phyloP scores from a whole-genome alignment of 2,113 vertebrate genomes.

The Gymnarchus niloticus region DNA sequence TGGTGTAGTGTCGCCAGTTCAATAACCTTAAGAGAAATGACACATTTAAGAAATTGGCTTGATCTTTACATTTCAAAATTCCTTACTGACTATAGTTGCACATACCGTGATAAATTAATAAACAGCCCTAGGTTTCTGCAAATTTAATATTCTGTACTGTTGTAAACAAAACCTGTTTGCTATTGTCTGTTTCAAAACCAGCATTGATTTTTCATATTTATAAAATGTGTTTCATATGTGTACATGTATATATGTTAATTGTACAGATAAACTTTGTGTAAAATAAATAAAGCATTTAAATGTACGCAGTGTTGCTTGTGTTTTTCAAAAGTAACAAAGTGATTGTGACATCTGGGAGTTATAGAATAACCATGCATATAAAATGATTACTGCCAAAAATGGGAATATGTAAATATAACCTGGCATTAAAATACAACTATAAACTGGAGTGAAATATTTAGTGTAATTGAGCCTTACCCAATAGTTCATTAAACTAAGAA shows the following conservation, averaged over 20 bases:
- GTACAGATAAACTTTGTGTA: slow-evolving; percentile 35
- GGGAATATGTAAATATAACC: neutral
- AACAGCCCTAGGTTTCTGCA: neutral
- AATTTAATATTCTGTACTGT: slow-evolving; percentile 39
- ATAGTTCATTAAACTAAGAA: too few species aligned
- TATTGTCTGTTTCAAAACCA: slow-evolving; percentile 35
- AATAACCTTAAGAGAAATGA: neutral
- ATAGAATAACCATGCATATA: neutral
- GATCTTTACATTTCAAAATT: neutral
- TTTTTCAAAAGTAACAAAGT: neutral
- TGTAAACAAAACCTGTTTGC: slow-evolving; percentile 52
- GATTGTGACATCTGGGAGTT: neutral
- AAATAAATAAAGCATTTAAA: slow-evolving; percentile 20
- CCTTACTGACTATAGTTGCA: neutral
- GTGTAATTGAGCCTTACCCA: too few species aligned
- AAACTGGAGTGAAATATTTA: neutral
- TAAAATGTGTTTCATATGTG: slow-evolving; percentile 59
- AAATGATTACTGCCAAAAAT: neutral
- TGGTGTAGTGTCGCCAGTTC: neutral
- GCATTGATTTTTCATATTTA: slow-evolving; percentile 54
- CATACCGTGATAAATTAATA: neutral
- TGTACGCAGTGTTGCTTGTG: neutral
- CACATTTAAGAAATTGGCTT: neutral
- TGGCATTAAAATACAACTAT: neutral
- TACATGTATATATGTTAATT: slow-evolving; percentile 52